These are phyloP conservation scores for Coryphaenoides rupestris DNA, from an alignment of 2,113 vertebrate species.

Conservation along the genomic window DNA sequence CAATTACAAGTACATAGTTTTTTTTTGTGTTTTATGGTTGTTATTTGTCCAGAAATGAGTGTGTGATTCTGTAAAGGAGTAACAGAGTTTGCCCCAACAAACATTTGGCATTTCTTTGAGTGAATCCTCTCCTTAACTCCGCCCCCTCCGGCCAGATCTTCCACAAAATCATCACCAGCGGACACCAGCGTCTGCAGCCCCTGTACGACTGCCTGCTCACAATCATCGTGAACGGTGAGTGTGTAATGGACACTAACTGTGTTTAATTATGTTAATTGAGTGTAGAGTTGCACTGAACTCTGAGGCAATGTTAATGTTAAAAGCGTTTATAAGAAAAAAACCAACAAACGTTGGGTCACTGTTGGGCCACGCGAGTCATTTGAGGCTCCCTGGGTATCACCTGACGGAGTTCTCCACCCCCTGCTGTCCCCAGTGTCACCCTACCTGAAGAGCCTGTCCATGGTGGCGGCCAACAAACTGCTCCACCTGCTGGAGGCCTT, in stretches of 20 bases:
- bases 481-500: slow-evolving; percentile 96
- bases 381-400: neutral
- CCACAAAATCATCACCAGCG: slow-evolving; percentile 94
- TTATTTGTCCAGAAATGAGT: no score
- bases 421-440: slow-evolving; percentile 82
- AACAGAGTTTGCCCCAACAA: no score
- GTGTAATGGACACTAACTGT: neutral
- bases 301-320: neutral
- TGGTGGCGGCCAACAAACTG: slow-evolving; percentile 95
- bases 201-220: slow-evolving; percentile 97
- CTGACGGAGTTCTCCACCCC: neutral
- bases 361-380: neutral
- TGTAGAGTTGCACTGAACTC: neutral
- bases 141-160: slow-evolving; percentile 79
- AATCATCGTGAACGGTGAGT: slow-evolving; percentile 90
- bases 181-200: slow-evolving; percentile 92
- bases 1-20: no score
- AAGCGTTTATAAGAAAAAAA: neutral
- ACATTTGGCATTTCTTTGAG: no score
- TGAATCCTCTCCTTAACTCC: no score
- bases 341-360: no score
- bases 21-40: no score
- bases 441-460: slow-evolving; percentile 95
- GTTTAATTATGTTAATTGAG: neutral
- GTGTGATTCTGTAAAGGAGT: no score